Conservation (phyloP, 2,113 vertebrate species). For the Psophia crepitans region DNA sequence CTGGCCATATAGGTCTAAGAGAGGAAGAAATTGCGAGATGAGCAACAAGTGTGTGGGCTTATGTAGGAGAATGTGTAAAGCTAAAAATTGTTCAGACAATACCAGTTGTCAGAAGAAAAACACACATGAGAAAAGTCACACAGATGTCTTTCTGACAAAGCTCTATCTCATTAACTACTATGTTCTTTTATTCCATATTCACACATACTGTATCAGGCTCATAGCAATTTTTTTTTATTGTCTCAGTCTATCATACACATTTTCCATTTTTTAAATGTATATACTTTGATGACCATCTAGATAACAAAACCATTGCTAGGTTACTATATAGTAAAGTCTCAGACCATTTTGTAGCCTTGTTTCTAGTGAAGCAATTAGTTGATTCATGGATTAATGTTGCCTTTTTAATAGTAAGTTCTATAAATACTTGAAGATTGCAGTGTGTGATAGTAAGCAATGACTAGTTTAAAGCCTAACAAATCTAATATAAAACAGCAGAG, state of each 20-base stretch:
- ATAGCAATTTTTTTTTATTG: background rate
- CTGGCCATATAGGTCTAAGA: background rate
- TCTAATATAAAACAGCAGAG: background rate
- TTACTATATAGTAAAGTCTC: background rate
- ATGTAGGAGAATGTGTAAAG: background rate
- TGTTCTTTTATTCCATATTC: background rate
- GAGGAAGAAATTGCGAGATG: background rate
- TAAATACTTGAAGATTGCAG: background rate
- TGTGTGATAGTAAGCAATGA: background rate
- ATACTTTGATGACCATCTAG: background rate
- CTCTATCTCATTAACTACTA: background rate
- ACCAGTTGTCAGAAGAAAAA: background rate
- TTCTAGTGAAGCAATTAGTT: background rate
- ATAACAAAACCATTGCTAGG: background rate
- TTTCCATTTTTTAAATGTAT: background rate
- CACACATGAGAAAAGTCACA: background rate
- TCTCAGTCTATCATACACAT: background rate
- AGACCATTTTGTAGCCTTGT: fast-evolving
- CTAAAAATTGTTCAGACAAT: background rate
- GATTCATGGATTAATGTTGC: background rate
- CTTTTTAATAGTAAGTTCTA: background rate
- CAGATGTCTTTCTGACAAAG: background rate
- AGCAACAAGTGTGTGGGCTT: background rate
- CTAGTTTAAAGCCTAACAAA: background rate
- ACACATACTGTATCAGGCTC: background rate